These are phyloP conservation scores for Reticulitermes speratus DNA, from an alignment of 1,140 invertebrate species.

Conservation along the genomic window DNA sequence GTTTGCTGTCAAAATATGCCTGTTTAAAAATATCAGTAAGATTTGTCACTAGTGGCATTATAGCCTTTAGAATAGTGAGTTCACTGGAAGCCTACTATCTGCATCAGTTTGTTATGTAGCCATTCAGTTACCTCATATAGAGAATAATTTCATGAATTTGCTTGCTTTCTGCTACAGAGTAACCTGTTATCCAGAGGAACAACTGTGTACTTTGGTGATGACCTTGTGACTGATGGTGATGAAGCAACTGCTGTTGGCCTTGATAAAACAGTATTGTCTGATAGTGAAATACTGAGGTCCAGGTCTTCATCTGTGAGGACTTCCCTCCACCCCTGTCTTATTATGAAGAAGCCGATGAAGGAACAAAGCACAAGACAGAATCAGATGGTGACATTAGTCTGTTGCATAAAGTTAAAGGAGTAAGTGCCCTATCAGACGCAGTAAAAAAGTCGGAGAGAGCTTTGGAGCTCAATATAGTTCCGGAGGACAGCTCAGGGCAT, in stretches of 20 bases:
- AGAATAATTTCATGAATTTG: background rate
- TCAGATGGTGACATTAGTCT: background rate
- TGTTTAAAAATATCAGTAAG: no score
- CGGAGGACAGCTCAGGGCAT: background rate
- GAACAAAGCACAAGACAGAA: no score
- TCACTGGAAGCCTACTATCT: no score
- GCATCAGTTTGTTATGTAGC: no score
- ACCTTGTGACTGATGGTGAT: conserved; percentile 32
- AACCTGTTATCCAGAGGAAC: conserved; percentile 31
- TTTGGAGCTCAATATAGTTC: background rate
- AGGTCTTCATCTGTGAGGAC: background rate
- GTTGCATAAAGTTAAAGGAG: background rate
- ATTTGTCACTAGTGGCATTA: no score
- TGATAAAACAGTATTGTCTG: background rate
- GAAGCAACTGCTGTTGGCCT: background rate
- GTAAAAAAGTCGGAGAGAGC: background rate
- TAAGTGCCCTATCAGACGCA: background rate
- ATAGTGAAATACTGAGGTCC: background rate
- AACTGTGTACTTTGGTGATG: conserved; percentile 31
- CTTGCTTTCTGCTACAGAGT: conserved; percentile 17
- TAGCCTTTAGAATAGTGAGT: no score
- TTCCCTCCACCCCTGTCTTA: background rate
- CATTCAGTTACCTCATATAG: no score
- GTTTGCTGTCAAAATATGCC: no score
- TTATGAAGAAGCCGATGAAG: background rate